Percentiles rank a stretch among this genome's conserved stretches.
These are phyloP conservation scores for Rhinopithecus roxellana DNA, from an alignment of 2,113 vertebrate species.

Conservation along the genomic window DNA sequence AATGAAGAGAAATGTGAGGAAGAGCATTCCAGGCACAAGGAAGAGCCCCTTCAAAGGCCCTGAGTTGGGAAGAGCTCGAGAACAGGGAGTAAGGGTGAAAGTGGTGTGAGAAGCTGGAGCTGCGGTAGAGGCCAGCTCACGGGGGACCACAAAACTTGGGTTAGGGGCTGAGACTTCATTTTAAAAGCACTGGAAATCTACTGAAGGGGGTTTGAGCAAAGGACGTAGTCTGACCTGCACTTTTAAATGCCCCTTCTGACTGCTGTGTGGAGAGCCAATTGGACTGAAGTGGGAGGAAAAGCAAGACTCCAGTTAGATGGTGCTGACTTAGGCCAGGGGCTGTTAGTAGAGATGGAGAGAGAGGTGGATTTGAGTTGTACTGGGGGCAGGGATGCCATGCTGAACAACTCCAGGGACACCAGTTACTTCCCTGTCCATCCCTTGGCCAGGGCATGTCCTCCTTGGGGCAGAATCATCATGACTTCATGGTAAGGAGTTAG, in stretches of 20 bases:
- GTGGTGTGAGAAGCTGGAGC: background rate
- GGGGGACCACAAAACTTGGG: background rate
- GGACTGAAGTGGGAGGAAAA: background rate
- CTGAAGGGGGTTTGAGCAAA: background rate
- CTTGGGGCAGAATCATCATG: background rate
- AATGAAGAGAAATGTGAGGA: background rate
- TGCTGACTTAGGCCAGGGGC: background rate
- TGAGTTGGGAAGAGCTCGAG: background rate
- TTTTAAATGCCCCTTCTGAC: background rate
- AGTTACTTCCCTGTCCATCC: no score
- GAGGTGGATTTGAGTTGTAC: background rate
- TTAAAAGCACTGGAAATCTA: background rate
- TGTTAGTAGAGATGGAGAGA: no score
- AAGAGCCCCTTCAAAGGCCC: background rate
- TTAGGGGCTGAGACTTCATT: background rate
- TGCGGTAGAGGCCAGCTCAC: background rate
- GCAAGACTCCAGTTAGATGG: background rate
- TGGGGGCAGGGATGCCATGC: background rate
- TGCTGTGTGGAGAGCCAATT: background rate
- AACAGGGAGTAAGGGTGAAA: accelerated
- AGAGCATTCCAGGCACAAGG: background rate
- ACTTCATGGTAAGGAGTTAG: background rate
- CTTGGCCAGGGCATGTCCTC: no score
- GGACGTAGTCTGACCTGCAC: accelerated
- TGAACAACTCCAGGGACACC: background rate